These are phyloP conservation scores for Ptiloglossa arizonensis DNA, from an alignment of 1,140 invertebrate genomes.

Conservation along the genomic window DNA sequence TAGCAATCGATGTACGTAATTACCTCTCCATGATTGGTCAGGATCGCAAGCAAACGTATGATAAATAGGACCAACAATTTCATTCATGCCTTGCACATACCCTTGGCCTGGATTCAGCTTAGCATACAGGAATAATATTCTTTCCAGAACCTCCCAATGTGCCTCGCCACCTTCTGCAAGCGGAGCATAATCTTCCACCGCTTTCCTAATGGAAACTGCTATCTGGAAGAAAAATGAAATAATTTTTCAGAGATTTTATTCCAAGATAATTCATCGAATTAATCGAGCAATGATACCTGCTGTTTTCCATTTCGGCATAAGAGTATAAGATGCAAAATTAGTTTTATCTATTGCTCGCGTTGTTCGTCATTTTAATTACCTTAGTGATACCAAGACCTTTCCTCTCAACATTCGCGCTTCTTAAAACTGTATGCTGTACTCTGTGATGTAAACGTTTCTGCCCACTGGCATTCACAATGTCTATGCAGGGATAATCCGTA, in stretches of 20 bases:
- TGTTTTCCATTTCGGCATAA: constrained; percentile 68
- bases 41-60: constrained; percentile 97
- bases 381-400: constrained; percentile 95
- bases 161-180: constrained; percentile 92
- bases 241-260: neutral
- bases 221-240: constrained; percentile 79
- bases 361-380: constrained; percentile 81
- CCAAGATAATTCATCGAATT: neutral
- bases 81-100: constrained; percentile 99
- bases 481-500: constrained; percentile 91
- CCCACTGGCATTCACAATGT: constrained; percentile 88
- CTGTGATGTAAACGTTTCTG: constrained; percentile 91
- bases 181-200: constrained; percentile 90
- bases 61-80: constrained; percentile 99
- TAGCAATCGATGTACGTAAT: neutral
- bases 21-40: constrained; percentile 90
- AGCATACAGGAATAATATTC: constrained; percentile 98
- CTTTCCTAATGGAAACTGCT: constrained; percentile 85
- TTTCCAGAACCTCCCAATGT: constrained; percentile 98
- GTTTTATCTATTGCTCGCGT: constrained; percentile 6
- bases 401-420: constrained; percentile 93
- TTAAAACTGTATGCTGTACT: constrained; percentile 92
- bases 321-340: constrained; percentile 55
- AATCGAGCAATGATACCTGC: constrained; percentile 72
- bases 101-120: constrained; percentile 98